Base-by-base conservation (phyloP, 2,888 invertebrate genomes). In the Drosophila macrospina region DNA sequence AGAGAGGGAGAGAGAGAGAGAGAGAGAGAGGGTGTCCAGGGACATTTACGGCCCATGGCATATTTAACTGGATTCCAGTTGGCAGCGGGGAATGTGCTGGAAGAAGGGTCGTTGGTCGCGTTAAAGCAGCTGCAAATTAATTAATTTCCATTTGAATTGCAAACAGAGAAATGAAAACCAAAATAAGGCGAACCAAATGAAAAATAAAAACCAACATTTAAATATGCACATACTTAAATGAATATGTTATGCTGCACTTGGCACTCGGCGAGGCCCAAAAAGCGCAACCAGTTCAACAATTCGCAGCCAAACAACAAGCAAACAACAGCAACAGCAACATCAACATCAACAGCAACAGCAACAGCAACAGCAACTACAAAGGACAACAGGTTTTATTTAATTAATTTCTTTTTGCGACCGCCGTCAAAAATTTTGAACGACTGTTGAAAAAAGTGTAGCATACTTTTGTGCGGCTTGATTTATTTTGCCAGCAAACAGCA, bases 91-190 rank as follows among this genome's bases (percentile, higher is more conserved):
- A 5, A 3, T 0, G 8, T 6, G 37, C n/a, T n/a, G 20, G 30
- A 2, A 2, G 16, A 16, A 6, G 54, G n/a, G 4, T 11, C 13
- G 26, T 39, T 5, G 30, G 13, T 28, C 36, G 55, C 64, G 64
- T 54, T 70, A 62, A 74, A 69, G 56, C 60, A 67, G 54, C 52
- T 67, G 69, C 56, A 81, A 81, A 81, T 76, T 78, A 81, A 83
- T 83, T 81, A 81, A 80, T 84, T 83, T 73, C 67, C 79, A 78
- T 81, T 84, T 84, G 75, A 81, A 73, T 73, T 71, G 77, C 74
- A 59, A 68, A 65, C 60, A 54, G 48, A 26, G 32, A 61, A 74
- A 66, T 55, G 34, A 60, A 68, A 65, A 55, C 56, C 59, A 39
- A 61, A 73, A 50, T 32, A 51, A 56, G 44, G 37, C 52, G 42